Base-by-base conservation (phyloP, 2,888 invertebrate species). In the Cerastis leucographa region DNA sequence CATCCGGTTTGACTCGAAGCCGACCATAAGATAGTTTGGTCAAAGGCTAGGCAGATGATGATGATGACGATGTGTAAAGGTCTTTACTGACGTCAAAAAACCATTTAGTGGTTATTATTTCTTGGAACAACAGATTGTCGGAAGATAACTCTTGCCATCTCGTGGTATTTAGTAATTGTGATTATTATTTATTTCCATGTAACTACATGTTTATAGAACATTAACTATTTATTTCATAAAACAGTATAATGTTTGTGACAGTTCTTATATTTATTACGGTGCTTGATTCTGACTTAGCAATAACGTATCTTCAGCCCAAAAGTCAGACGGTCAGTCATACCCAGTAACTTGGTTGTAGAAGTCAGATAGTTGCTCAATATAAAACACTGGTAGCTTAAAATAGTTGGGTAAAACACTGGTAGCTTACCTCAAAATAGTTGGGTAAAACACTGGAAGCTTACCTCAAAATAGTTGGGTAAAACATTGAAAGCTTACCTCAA, bases 81-180 rank as follows among this genome's bases (percentile, higher is more conserved):
- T 29, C 29, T 7, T 76, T 17, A 44, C 2, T 62, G n/a, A 62
- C 51, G 42, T 75, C 1, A 62, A 11, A 61, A 74, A 35, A 40
- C 42, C 5, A 17, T 76, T 19, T n/a, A 29, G 4, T 14, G 17
- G 3, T 44, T 40, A 22, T 35, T 76, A 64, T 44, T 35, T 54
- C 22, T 44, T 51, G 8, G 25, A 25, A 75, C 51, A 29, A 46
- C 11, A 14, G 22, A 44, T 22, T 51, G 29, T 64, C 12, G 0
- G 29, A 22, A 19, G 19, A 17, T 29, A 42, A 5, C 14, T 44
- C 22, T 40, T 25, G 35, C 35, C n/a, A 44, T 51, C n/a, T 51
- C 44, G 35, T 35, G 51, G 35, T 75, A 25, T 29, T 29, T 40
- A 35, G 7, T 44, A 25, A 76, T 44, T 29, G 42, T 17, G 14